Evolutionary conservation across 2,888 invertebrate genomes (phyloP), one percentile per base, ranked within the genome.

Genomic region (Trichogramma evanescens): DNA sequence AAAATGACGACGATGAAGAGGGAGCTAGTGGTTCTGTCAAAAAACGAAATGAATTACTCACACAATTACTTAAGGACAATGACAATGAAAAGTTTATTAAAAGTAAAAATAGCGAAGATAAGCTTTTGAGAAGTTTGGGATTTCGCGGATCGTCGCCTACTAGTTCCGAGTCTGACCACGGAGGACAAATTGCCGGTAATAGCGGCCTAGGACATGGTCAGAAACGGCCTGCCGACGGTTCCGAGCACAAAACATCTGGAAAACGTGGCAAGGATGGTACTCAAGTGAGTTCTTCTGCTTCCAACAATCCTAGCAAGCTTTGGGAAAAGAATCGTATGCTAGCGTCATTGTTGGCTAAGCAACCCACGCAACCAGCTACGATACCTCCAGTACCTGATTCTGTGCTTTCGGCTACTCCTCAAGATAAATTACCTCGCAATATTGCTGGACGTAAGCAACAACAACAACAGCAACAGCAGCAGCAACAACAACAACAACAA

Each of bases 271-370:
- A 79, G 69, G 81, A 82, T 44, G 71, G 72, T 26, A 72, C 75
- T 45, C 77, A 77, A 59, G 74, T 72, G 42, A 79, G 79, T 4
- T 77, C 80, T 8, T 78, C 80, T 8, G 75, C 78, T 49, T 79
- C 79, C 68, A 81, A 80, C 76, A 68, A 71, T 10, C 82, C 81
- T 58, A 89, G 89, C 69, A 86, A 86, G 67, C 81, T 93, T 55
- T 89, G 89, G 78, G 88, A 89, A 77, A 88, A 86, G 74, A 93
- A 93, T 77, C 87, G 88, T 76, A 93, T 94, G 86, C 81, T 94
- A 67, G 93, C 92, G 46, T 87, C 87, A 50, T 78, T 94, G 69
- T 79, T 94, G 72, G 91, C 89, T 57, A 88, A 89, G 74, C 87
- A 89, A 69, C 86, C 87, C 65, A 82, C 86, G 40, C 81, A 82